Conservation (phyloP, 2,113 vertebrate species). For the Falco punctatus region DNA sequence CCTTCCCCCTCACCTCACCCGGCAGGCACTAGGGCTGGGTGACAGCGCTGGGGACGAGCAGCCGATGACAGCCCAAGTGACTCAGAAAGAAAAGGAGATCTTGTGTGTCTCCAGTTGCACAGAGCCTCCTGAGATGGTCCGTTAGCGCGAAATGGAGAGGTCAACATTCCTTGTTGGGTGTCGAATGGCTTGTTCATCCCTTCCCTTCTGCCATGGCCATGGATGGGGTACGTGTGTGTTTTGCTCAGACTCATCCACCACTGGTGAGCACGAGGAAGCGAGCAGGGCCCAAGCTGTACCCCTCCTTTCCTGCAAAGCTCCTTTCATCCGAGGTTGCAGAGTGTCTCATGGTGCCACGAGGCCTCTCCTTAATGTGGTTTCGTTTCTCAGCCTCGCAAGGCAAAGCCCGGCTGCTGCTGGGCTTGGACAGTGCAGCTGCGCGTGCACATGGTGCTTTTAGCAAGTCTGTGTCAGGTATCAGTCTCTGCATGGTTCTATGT, state of each 20-base stretch:
- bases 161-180: background rate
- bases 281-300: fast-evolving
- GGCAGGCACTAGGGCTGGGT: background rate
- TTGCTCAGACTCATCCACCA: background rate
- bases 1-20: background rate
- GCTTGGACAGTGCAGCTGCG: fast-evolving
- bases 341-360: fast-evolving
- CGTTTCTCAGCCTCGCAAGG: background rate
- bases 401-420: background rate
- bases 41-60: background rate
- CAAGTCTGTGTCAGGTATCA: background rate
- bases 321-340: background rate
- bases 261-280: background rate
- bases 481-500: background rate
- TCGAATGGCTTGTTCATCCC: background rate
- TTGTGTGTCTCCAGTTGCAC: background rate
- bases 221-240: background rate
- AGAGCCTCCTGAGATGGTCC: background rate
- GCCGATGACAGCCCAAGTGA: background rate
- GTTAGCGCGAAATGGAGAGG: background rate
- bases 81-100: background rate
- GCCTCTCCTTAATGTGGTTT: background rate
- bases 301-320: background rate
- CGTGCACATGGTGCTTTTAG: background rate
- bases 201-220: background rate